Conservation (phyloP, 1,140 invertebrate species). For the Drosophila saltans region DNA sequence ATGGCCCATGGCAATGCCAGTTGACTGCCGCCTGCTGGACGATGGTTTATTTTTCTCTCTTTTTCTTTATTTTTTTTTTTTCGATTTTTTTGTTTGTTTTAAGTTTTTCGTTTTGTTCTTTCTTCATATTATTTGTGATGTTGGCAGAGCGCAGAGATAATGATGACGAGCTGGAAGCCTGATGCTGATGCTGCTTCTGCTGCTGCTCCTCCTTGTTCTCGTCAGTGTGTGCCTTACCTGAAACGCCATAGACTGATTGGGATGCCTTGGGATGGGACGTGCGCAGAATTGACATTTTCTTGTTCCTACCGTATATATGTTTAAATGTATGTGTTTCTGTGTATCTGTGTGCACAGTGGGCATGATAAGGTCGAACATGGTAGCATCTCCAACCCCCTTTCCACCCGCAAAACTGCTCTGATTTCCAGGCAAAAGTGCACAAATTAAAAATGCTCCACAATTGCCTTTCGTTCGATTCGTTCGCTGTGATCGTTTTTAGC, state of each 20-base stretch:
- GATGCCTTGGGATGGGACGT: conserved; percentile 76
- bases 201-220: conserved; percentile 37
- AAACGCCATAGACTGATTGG: conserved; percentile 76
- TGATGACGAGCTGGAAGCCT: conserved; percentile 76
- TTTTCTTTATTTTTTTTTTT: conserved; percentile 34
- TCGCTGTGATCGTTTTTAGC: conserved; percentile 26
- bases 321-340: conserved; percentile 56
- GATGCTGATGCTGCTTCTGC: conserved; percentile 19
- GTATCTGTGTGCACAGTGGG: conserved; percentile 75
- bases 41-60: conserved; percentile 38
- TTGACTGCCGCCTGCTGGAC: conserved; percentile 11
- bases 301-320: background rate
- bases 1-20: conserved; percentile 13
- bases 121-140: conserved; percentile 80
- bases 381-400: background rate
- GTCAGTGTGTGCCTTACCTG: conserved; percentile 53
- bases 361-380: conserved; percentile 68
- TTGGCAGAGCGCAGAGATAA: conserved; percentile 78
- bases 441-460: conserved; percentile 77
- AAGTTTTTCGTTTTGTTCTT: conserved; percentile 39
- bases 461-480: conserved; percentile 56
- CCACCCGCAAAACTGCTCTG: conserved; percentile 46
- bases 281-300: conserved; percentile 76
- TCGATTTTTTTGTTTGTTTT: conserved; percentile 24
- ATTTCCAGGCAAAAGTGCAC: conserved; percentile 71